Conservation (phyloP, 1,140 invertebrate genomes). For the Rhagoletis zephyria region DNA sequence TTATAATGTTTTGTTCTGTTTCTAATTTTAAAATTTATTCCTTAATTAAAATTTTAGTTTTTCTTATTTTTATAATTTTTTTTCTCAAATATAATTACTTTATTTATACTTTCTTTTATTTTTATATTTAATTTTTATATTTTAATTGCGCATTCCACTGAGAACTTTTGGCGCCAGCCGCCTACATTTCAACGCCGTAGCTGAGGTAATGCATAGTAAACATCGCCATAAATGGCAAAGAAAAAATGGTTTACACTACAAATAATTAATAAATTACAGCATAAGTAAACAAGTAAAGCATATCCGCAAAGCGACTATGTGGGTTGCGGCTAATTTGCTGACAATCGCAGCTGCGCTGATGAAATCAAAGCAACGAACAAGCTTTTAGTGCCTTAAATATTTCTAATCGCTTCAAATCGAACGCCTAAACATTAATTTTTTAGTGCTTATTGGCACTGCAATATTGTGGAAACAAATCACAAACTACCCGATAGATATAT, state of each 20-base stretch:
- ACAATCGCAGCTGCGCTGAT: neutral
- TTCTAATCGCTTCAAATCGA: neutral
- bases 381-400: neutral
- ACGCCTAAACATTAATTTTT: neutral
- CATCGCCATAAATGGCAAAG: neutral
- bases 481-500: too few species aligned
- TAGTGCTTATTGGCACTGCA: too few species aligned
- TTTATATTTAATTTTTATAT: too few species aligned
- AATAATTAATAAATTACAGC: constrained; percentile 15
- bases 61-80: neutral
- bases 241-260: neutral
- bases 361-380: too few species aligned
- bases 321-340: neutral
- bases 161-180: constrained; percentile 36
- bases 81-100: too few species aligned
- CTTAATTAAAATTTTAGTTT: neutral
- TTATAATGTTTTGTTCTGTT: neutral
- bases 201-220: constrained; percentile 12
- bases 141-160: neutral
- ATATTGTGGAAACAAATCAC: too few species aligned
- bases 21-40: neutral
- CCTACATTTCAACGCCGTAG: neutral
- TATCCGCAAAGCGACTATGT: neutral
- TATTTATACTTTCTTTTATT: too few species aligned
- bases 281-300: neutral